Base-by-base conservation (phyloP, 2,888 invertebrate species). In the Incurvaria masculella region DNA sequence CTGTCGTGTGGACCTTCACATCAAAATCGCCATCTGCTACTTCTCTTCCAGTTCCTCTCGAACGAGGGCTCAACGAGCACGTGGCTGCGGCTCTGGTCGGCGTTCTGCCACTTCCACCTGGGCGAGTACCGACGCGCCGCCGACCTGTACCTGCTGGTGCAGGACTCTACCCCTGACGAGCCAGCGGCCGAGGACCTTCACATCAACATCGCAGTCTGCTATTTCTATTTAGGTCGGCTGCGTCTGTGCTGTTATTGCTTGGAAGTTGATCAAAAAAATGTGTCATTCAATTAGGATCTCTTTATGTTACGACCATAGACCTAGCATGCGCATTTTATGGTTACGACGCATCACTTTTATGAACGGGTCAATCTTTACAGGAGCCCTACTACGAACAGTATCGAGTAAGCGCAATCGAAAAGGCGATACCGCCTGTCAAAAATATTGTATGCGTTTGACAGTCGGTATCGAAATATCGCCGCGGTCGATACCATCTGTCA, bases 21-120 rank as follows among this genome's bases (percentile, higher is more conserved):
- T n/a, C n/a, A n/a, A n/a, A n/a, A n/a, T n/a, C n/a, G n/a, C n/a
- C n/a, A n/a, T n/a, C n/a, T n/a, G n/a, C n/a, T n/a, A n/a, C n/a
- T n/a, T n/a, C n/a, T n/a, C 6, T 45, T 55, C 14, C 52, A 76
- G 78, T 76, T 78, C 52, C 57, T 75, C 2, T 69, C 70, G 46
- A 66, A 74, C 50, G 72, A 72, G 39, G 74, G 75, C 38, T 72
- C 69, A 54, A 56, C 58, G 0, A 68, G 69, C 2, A 62, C 68
- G 1, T 75, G 79, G 69, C 62, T 70, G 16, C 88, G 91, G 46
- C 76, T 90, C 56, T 98, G 98, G 97, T 84, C 92, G 52, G 97
- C 93, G 0, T 97, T 95, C 72, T 96, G 97, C 68, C 88, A 90
- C 60, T 99, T 97, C 72, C 97, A 98, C 69, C 80, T 96, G 51